These are phyloP conservation scores for Hylaea fasciaria DNA, from an alignment of 2,888 invertebrate genomes.

Conservation along the genomic window DNA sequence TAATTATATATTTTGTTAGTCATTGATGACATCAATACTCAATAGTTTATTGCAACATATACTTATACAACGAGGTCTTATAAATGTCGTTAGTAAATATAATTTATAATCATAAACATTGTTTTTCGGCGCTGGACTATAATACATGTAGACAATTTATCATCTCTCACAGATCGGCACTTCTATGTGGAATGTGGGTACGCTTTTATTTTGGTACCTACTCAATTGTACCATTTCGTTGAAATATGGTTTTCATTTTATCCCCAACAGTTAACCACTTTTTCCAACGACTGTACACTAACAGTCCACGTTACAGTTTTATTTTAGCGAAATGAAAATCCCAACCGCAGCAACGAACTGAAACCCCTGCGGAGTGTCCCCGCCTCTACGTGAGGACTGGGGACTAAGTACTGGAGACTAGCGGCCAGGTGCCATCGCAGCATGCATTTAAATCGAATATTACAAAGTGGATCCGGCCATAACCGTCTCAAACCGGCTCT, in stretches of 20 bases:
- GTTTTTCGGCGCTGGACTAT: no score
- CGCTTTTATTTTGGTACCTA: background rate
- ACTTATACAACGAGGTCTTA: no score
- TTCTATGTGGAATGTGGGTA: no score
- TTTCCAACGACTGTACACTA: background rate
- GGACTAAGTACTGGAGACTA: no score
- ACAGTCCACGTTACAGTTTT: constrained; percentile 2
- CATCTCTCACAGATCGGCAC: no score
- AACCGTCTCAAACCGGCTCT: constrained; percentile 44
- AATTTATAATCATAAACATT: no score
- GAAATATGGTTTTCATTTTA: no score
- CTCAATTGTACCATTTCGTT: background rate
- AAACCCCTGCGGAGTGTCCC: constrained; percentile 15
- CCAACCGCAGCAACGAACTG: constrained; percentile 14
- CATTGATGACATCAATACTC: no score
- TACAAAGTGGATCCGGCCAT: constrained; percentile 57
- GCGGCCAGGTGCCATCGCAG: constrained; percentile 51
- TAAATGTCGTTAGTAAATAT: no score
- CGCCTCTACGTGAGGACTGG: constrained; percentile 11
- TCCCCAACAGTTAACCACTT: background rate
- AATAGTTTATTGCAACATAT: no score
- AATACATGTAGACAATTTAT: no score
- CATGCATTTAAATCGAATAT: constrained; percentile 76
- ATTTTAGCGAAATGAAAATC: constrained; percentile 21
- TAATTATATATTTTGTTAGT: no score